Percentiles rank a stretch among this genome's conserved stretches.
Evolutionary conservation across 2,888 invertebrate genomes (phyloP).

Genomic region (Sesamia inferens): DNA sequence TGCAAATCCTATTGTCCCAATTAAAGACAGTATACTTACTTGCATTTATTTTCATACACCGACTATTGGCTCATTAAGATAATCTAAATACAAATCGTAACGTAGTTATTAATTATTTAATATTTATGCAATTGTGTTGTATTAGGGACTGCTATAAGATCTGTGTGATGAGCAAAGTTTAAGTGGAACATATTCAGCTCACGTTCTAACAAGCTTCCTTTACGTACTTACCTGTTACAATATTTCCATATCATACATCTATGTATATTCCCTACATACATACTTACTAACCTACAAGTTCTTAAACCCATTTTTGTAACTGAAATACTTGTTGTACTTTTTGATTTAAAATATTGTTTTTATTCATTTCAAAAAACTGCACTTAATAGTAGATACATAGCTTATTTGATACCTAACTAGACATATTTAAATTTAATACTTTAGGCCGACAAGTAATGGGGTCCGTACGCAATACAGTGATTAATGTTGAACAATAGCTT

Average conservation of each 20-base stretch:
- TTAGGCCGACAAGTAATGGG: neutral
- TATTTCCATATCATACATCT: neutral
- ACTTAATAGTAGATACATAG: neutral
- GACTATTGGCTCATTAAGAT: constrained; percentile 14
- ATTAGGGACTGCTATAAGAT: constrained; percentile 28
- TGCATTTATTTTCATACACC: constrained; percentile 26
- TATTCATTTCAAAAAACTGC: neutral
- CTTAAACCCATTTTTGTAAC: neutral
- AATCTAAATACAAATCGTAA: constrained; percentile 25
- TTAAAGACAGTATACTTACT: neutral
- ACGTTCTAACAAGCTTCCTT: neutral
- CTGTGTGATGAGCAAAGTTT: neutral
- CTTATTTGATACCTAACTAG: neutral
- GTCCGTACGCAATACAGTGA: neutral
- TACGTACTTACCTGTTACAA: neutral
- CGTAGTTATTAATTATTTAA: constrained; percentile 21
- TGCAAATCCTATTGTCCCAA: neutral
- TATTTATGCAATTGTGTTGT: constrained; percentile 38
- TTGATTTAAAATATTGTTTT: neutral
- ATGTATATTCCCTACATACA: neutral
- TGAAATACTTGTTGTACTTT: neutral
- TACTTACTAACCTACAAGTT: neutral
- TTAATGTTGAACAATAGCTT: neutral
- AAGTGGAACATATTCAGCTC: constrained; percentile 30
- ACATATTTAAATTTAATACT: too few species aligned